These are phyloP conservation scores for Tachina lurida DNA, from an alignment of 2,888 invertebrate species.

Conservation along the genomic window DNA sequence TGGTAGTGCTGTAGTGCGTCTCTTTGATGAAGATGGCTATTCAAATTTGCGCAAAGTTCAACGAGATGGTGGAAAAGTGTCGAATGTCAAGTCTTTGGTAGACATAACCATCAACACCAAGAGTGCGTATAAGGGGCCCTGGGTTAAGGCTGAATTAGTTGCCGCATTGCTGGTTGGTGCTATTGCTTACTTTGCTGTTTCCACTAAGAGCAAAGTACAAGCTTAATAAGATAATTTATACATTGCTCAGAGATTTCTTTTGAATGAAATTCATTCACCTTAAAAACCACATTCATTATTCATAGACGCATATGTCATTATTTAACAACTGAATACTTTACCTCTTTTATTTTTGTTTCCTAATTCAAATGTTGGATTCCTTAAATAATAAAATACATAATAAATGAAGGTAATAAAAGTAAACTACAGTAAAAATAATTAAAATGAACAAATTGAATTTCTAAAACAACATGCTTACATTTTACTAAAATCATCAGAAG, in stretches of 20 bases:
- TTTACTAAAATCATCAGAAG: too few species aligned
- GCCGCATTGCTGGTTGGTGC: slow-evolving; percentile 90
- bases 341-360: not conserved
- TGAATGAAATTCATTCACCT: slow-evolving; percentile 82
- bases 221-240: slow-evolving; percentile 83
- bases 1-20: slow-evolving; percentile 90
- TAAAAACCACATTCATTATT: slow-evolving; percentile 42
- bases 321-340: not conserved
- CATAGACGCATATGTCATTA: not conserved
- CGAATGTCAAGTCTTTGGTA: slow-evolving; percentile 87
- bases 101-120: slow-evolving; percentile 88
- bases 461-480: too few species aligned
- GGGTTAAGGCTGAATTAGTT: slow-evolving; percentile 95
- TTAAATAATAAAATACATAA: too few species aligned
- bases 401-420: too few species aligned
- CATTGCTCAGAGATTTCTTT: slow-evolving; percentile 40
- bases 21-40: slow-evolving; percentile 97
- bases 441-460: too few species aligned
- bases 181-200: slow-evolving; percentile 93
- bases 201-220: slow-evolving; percentile 91
- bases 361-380: not conserved
- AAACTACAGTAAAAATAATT: too few species aligned
- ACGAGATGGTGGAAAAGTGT: slow-evolving; percentile 87
- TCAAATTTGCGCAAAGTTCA: slow-evolving; percentile 92
- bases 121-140: slow-evolving; percentile 94